These are phyloP conservation scores for Azemiops feae DNA, from an alignment of 2,113 vertebrate species.

Conservation along the genomic window DNA sequence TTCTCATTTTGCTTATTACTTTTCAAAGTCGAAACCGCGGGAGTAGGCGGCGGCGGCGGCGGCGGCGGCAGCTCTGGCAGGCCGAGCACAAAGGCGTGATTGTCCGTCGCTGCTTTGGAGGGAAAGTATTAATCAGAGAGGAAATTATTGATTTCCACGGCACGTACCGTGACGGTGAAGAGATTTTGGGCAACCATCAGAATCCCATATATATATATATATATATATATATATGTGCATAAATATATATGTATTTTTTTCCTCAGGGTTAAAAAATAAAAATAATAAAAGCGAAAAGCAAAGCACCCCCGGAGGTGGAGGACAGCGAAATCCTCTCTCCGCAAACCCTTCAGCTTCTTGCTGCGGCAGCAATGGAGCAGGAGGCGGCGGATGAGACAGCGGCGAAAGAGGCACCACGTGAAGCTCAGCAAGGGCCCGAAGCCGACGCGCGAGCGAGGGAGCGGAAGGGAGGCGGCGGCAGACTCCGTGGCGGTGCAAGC, in stretches of 20 bases:
- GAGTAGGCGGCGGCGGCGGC: background rate
- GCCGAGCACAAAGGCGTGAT: background rate
- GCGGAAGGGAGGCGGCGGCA: background rate
- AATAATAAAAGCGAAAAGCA: background rate
- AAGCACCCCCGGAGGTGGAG: background rate
- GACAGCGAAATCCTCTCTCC: slow-evolving; percentile 2
- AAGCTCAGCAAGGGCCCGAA: background rate
- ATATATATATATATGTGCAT: too few relatives aligned
- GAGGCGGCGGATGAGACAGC: background rate
- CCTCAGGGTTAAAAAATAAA: background rate
- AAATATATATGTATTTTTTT: background rate
- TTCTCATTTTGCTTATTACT: background rate
- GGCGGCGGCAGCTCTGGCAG: background rate
- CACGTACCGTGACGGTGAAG: slow-evolving; percentile 29
- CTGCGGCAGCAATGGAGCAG: background rate
- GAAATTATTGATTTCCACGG: slow-evolving; percentile 26
- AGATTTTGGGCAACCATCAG: slow-evolving; percentile 5
- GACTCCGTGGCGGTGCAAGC: background rate
- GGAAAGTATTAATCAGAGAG: slow-evolving; percentile 37
- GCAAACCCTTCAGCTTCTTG: slow-evolving; percentile 23
- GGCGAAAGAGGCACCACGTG: background rate
- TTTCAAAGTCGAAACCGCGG: slow-evolving; percentile 1
- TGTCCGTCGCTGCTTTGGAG: background rate
- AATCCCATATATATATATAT: background rate
- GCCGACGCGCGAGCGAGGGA: background rate